These are phyloP conservation scores for Podarcis raffonei DNA, from an alignment of 2,113 vertebrate species.

Conservation along the genomic window DNA sequence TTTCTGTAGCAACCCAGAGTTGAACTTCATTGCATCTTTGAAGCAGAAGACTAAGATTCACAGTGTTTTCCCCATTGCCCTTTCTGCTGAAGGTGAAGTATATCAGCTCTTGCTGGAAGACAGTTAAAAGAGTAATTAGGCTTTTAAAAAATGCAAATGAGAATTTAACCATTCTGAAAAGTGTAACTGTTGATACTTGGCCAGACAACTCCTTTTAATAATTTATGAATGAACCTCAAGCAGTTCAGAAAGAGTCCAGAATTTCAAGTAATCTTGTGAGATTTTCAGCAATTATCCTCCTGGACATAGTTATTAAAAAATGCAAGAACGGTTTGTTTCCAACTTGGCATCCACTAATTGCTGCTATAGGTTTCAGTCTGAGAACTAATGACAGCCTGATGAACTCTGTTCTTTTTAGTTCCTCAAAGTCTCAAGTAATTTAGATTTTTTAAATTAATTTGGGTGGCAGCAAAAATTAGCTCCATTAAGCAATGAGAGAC, in stretches of 20 bases:
- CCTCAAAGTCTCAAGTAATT: not conserved
- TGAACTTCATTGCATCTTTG: slow-evolving; percentile 96
- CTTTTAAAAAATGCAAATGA: not conserved
- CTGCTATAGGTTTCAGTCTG: slow-evolving; percentile 9
- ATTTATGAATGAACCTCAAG: slow-evolving; percentile 15
- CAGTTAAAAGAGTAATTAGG: slow-evolving; percentile 32
- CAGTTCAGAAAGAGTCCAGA: slow-evolving; percentile 7
- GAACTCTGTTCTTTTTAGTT: not conserved
- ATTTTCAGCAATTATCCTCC: slow-evolving; percentile 26
- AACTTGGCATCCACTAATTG: slow-evolving; percentile 24
- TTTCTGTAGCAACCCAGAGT: slow-evolving; percentile 95
- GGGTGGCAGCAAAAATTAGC: not conserved
- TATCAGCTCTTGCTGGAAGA: slow-evolving; percentile 93
- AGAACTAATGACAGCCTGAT: slow-evolving; percentile 1
- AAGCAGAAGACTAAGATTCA: slow-evolving; percentile 89
- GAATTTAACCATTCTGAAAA: not conserved
- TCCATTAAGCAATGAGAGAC: not conserved
- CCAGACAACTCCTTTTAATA: slow-evolving; percentile 24
- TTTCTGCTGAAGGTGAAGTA: slow-evolving; percentile 94
- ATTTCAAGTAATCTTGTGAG: not conserved
- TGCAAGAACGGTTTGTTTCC: not conserved
- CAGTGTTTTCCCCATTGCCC: slow-evolving; percentile 80
- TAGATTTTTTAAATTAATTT: slow-evolving; percentile 17
- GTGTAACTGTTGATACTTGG: not conserved
- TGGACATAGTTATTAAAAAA: slow-evolving; percentile 3